These are phyloP conservation scores for Napeogenes inachia DNA, from an alignment of 2,888 invertebrate species.

Conservation along the genomic window DNA sequence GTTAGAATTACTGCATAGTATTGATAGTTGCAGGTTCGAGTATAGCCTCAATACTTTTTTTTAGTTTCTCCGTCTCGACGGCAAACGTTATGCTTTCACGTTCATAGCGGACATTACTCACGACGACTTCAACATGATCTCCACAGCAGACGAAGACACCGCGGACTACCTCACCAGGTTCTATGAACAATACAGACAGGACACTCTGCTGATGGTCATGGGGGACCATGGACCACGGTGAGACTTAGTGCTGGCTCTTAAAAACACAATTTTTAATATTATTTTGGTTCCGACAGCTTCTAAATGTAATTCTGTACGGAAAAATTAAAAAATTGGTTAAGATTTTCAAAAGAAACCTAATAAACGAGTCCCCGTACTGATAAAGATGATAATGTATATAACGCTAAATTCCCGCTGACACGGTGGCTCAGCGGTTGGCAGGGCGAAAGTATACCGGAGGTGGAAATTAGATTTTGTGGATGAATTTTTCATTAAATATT, in stretches of 20 bases:
- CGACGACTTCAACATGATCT: slow-evolving; percentile 86
- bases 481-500: too few species aligned
- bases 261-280: too few species aligned
- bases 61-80: slow-evolving; percentile 38
- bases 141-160: slow-evolving; percentile 84
- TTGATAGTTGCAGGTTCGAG: background rate
- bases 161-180: slow-evolving; percentile 79
- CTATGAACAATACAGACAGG: slow-evolving; percentile 78
- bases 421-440: too few species aligned
- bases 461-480: too few species aligned
- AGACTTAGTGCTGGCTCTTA: background rate
- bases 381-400: too few species aligned
- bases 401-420: too few species aligned
- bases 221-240: slow-evolving; percentile 94
- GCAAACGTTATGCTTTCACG: slow-evolving; percentile 86
- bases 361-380: too few species aligned
- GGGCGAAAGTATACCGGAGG: too few species aligned
- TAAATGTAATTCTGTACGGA: too few species aligned
- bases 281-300: background rate
- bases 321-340: too few species aligned
- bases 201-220: slow-evolving; percentile 90
- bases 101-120: slow-evolving; percentile 92
- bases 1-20: too few species aligned
- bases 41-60: slow-evolving; percentile 11
- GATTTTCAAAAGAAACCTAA: too few species aligned